Evolutionary conservation across 2,888 invertebrate species (phyloP).

Genomic region (Epinotia nisella): DNA sequence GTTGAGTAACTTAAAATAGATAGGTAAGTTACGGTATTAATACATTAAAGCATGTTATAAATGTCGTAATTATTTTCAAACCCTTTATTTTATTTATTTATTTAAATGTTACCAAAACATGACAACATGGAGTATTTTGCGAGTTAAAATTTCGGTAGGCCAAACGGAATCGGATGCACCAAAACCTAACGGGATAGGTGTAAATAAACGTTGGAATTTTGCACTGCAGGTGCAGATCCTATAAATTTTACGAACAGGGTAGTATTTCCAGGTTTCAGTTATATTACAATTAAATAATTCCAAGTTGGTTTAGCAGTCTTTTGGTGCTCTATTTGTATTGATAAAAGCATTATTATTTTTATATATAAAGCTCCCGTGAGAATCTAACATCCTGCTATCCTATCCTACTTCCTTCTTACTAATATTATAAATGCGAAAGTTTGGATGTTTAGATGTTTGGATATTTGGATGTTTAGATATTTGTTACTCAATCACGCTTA

Average conservation of each 20-base stretch:
- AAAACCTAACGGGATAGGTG: neutral
- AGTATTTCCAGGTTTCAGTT: neutral
- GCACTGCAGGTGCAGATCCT: neutral
- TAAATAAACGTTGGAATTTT: neutral
- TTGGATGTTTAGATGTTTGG: too few species aligned
- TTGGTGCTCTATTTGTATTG: neutral
- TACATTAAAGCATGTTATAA: too few species aligned
- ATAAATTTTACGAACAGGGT: conserved; percentile 3
- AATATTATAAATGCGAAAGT: too few species aligned
- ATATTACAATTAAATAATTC: neutral
- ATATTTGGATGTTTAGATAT: too few species aligned
- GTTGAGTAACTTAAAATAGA: too few species aligned
- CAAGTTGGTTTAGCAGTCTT: neutral
- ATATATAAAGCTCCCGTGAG: too few species aligned
- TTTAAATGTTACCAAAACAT: neutral
- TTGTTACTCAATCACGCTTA: too few species aligned
- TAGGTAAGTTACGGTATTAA: too few species aligned
- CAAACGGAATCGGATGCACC: neutral
- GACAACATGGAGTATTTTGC: neutral
- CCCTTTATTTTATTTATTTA: too few species aligned
- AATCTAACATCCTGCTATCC: too few species aligned
- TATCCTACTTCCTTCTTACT: too few species aligned
- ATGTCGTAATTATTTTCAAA: too few species aligned
- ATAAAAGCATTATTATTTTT: neutral
- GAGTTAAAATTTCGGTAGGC: neutral